Percentiles rank a stretch among this genome's conserved stretches.
phyloP scores from a whole-genome alignment of 2,888 invertebrate genomes.

The Lasiommata megera region DNA sequence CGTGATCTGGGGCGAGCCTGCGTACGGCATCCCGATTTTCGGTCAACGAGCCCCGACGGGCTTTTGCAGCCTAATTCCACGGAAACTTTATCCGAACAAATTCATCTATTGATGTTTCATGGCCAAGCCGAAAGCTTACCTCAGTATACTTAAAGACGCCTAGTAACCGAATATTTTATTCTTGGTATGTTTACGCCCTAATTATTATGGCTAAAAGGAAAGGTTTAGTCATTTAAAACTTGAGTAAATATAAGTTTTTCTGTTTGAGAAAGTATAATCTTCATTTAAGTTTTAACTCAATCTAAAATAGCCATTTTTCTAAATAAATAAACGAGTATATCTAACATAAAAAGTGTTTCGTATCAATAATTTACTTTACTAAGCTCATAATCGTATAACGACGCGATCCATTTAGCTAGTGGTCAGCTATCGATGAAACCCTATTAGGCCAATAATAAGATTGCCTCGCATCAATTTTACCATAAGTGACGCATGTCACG shows the following conservation, averaged over 20 bases:
- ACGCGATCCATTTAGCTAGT: conserved; percentile 23
- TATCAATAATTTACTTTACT: conserved; percentile 16
- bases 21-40: conserved; percentile 53
- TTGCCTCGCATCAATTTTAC: conserved; percentile 21
- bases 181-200: too few relatives aligned
- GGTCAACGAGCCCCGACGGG: conserved; percentile 56
- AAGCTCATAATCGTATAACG: conserved; percentile 24
- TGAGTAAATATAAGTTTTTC: too few relatives aligned
- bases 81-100: conserved; percentile 43
- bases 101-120: conserved; percentile 28
- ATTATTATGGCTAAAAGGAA: too few relatives aligned
- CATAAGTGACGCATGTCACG: conserved; percentile 4
- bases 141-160: background rate
- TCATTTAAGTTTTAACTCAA: too few relatives aligned
- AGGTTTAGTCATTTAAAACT: too few relatives aligned
- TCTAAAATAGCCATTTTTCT: too few relatives aligned
- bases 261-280: too few relatives aligned
- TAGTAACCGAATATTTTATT: background rate
- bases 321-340: too few relatives aligned
- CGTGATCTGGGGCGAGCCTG: conserved; percentile 48
- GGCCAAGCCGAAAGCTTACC: background rate
- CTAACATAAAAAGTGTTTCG: background rate
- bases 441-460: conserved; percentile 27
- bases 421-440: conserved; percentile 24
- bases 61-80: conserved; percentile 43